These are phyloP conservation scores for Strigamia crassipes DNA, from an alignment of 2,888 invertebrate species.

Conservation along the genomic window DNA sequence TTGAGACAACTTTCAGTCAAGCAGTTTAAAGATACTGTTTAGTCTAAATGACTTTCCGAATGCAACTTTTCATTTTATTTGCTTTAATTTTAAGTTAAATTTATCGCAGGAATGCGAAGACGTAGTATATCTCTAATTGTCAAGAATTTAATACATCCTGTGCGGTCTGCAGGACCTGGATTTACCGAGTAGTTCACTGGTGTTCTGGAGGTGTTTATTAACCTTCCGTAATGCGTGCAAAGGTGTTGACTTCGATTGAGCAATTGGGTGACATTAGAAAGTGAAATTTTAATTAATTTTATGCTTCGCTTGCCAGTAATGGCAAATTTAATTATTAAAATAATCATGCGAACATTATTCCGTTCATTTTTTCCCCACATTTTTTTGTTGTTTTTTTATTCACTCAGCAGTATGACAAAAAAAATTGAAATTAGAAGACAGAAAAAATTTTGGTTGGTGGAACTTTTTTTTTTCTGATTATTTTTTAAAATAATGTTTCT, in stretches of 20 bases:
- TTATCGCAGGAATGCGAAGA: not conserved
- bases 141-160: not conserved
- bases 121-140: not conserved
- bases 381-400: not conserved
- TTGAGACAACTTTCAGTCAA: too few relatives aligned
- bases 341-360: not conserved
- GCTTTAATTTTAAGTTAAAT: not conserved
- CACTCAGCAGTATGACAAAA: not conserved
- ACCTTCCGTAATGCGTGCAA: not conserved
- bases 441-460: too few relatives aligned
- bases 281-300: conserved; percentile 12
- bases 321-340: conserved; percentile 32
- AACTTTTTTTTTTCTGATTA: too few relatives aligned
- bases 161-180: too few relatives aligned
- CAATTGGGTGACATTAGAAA: not conserved
- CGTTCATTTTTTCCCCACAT: not conserved
- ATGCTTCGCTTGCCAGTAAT: conserved; percentile 3
- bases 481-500: too few relatives aligned
- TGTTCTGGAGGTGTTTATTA: not conserved
- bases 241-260: conserved; percentile 13
- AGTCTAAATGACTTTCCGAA: too few relatives aligned
- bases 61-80: not conserved
- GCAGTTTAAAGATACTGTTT: too few relatives aligned
- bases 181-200: too few relatives aligned
- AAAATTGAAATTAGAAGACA: not conserved